Conservation (phyloP, 2,113 vertebrate genomes). For the Orthonyx spaldingii region DNA sequence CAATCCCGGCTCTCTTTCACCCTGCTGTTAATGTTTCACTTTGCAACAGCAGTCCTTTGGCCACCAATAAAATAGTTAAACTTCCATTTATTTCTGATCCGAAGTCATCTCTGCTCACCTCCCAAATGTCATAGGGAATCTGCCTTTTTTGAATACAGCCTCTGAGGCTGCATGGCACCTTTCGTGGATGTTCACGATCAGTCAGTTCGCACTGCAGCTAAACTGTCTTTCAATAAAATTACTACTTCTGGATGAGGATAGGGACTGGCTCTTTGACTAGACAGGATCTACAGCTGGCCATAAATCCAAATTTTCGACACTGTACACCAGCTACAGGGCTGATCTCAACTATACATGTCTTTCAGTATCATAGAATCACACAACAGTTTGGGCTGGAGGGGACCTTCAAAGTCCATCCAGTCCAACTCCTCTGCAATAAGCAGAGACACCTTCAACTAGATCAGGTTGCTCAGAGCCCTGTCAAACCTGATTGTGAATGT, state of each 20-base stretch:
- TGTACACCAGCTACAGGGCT: neutral
- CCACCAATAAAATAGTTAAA: constrained; percentile 12
- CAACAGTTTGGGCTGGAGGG: neutral
- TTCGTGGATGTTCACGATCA: neutral
- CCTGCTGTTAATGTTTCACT: constrained; percentile 48
- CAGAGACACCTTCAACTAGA: neutral
- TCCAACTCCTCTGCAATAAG: neutral
- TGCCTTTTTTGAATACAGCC: neutral
- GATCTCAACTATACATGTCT: neutral
- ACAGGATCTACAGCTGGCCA: neutral
- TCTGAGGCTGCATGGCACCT: neutral
- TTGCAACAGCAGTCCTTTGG: neutral
- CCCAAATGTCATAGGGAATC: neutral
- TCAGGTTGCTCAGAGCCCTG: neutral
- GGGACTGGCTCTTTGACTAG: neutral
- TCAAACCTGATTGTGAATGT: neutral
- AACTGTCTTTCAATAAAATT: neutral
- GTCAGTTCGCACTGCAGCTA: neutral
- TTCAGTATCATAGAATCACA: neutral
- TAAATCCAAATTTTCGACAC: neutral
- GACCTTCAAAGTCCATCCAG: neutral
- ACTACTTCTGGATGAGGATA: neutral
- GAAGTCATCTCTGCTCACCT: neutral
- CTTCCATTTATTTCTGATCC: constrained; percentile 2
- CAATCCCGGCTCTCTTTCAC: neutral